Evolutionary conservation across 2,888 invertebrate genomes (phyloP), one percentile per base, ranked within the genome.

Genomic region (Drosophila subsilvestris): DNA sequence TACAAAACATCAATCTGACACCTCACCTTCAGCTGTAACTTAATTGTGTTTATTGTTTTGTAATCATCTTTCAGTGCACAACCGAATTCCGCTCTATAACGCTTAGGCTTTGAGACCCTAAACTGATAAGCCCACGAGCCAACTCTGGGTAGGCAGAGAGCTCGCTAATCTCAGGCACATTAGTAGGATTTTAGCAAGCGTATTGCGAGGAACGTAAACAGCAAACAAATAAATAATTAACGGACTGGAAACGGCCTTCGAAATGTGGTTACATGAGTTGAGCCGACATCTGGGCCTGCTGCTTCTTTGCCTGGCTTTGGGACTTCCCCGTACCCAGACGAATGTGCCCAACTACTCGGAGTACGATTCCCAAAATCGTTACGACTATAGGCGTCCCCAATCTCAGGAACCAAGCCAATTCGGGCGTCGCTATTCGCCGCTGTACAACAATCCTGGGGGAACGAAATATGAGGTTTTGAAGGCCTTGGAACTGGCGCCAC

Each of bases 41-140:
- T 9, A 29, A 18, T n/a, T 10, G 9, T 20, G 7, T 18, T 44
- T 25, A 12, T n/a, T 42, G 29, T 4, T 9, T 20, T 18, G 5
- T 3, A 22, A 43, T 20, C 27, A 10, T 51, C 20, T 51, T 20
- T 10, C 37, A 42, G 37, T 8, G 10, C 47, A 5, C 3, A 53
- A 17, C 37, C 53, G 14, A 49, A 49, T 20, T 57, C 17, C 57
- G 44, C 58, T 67, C 69, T 37, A 37, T 25, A 50, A 43, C n/a
- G 10, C 43, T 6, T 17, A 54, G 44, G 51, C 50, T 22, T 53
- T 55, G 65, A 71, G 55, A 43, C 48, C 22, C 25, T 49, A 60
- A 53, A 67, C 75, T 85, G 84, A 85, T 88, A 88, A 87, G 89
- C 53, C n/a, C 10, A 48, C 25, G 42, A 51, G 59, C 48, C 18